Percentiles rank a stretch among this genome's conserved stretches.
phyloP scores from a whole-genome alignment of 2,797 vertebrate genomes.

The Fistularia commersonii region DNA sequence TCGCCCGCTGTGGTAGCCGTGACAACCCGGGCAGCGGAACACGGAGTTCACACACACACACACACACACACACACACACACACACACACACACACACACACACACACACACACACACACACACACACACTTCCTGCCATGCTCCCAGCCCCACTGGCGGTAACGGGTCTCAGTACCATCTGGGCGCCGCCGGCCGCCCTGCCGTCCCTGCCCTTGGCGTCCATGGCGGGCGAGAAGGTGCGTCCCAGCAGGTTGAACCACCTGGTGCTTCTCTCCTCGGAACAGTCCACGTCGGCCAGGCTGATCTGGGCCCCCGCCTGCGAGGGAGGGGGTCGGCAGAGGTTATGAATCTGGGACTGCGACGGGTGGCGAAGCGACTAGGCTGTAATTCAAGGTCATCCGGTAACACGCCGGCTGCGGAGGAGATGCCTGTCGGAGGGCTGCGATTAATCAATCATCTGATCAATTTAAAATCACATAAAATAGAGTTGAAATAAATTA shows the following conservation, averaged over 20 bases:
- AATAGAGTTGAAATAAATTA: too few relatives aligned
- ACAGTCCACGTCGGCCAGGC: constrained; percentile 85
- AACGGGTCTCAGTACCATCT: constrained; percentile 22
- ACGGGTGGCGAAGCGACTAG: background rate
- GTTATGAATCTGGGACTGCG: background rate
- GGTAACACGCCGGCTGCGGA: too few relatives aligned
- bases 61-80: too few relatives aligned
- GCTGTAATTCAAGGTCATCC: background rate
- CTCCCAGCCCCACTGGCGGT: background rate
- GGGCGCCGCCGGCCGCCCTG: constrained; percentile 1
- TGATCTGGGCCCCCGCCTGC: constrained; percentile 94
- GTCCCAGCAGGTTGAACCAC: constrained; percentile 94
- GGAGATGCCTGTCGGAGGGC: too few relatives aligned
- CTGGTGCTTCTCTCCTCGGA: constrained; percentile 82
- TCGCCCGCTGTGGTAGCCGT: too few relatives aligned
- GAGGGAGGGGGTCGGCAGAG: background rate
- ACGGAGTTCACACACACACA: too few relatives aligned
- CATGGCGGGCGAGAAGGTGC: constrained; percentile 79
- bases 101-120: too few relatives aligned
- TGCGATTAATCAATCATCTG: too few relatives aligned
- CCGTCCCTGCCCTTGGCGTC: constrained; percentile 66
- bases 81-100: too few relatives aligned
- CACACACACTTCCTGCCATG: too few relatives aligned
- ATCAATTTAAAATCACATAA: too few relatives aligned
- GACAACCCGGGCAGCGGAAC: too few relatives aligned